Percentiles rank a stretch among this genome's conserved stretches.
Conservation (phyloP, 2,113 vertebrate species). For the Donacobius atricapilla region DNA sequence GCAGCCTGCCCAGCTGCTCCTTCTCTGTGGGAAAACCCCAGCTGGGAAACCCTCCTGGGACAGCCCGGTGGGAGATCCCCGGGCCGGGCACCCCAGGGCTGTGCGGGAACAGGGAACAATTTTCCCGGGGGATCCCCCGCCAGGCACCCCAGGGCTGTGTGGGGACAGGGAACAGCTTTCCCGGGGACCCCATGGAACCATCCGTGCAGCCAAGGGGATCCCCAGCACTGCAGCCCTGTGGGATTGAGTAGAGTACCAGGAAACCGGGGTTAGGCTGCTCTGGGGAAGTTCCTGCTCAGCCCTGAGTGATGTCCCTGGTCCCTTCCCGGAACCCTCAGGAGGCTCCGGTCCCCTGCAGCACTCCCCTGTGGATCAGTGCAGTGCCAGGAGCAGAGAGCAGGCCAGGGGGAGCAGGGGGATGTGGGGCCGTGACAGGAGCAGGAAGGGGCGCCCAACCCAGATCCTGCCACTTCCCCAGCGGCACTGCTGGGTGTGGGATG, state of each 20-base stretch:
- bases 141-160: not conserved
- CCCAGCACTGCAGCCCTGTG: fast-evolving
- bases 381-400: fast-evolving
- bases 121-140: not conserved
- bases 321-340: not conserved
- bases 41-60: not conserved
- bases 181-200: not conserved
- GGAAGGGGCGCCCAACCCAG: fast-evolving
- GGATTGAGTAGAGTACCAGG: not conserved
- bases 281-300: not conserved
- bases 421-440: not conserved
- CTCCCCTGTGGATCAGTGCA: not conserved
- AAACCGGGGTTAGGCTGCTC: not conserved
- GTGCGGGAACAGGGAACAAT: not conserved
- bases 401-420: not conserved
- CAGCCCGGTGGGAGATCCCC: not conserved
- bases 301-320: not conserved
- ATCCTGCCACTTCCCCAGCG: not conserved
- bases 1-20: fast-evolving
- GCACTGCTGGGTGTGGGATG: fast-evolving
- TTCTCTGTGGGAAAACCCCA: not conserved
- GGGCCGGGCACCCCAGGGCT: fast-evolving
- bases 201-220: not conserved
- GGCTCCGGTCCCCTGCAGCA: fast-evolving
- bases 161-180: not conserved